A percentile compares a stretch with the other conserved stretches of the same genome.
Evolutionary conservation across 2,888 invertebrate species (phyloP).

Genomic region (Autographa gamma): DNA sequence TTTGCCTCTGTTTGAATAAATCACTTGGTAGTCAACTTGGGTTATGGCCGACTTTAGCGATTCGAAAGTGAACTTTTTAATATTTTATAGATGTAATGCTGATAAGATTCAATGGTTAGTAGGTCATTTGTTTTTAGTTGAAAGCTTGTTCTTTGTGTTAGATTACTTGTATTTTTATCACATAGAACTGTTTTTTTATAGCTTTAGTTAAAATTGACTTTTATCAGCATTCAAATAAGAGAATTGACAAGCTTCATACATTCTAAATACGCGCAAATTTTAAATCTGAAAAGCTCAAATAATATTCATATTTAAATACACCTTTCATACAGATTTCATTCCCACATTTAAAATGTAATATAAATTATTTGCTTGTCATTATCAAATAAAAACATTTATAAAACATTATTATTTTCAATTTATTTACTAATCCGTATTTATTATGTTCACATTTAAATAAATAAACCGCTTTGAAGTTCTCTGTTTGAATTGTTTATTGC

Average conservation of each 20-base stretch:
- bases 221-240: no score
- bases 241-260: neutral
- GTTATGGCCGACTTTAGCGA: constrained; percentile 61
- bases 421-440: constrained; percentile 2
- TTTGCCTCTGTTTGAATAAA: constrained; percentile 77
- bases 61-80: constrained; percentile 35
- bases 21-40: constrained; percentile 67
- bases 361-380: neutral
- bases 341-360: no score
- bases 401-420: neutral
- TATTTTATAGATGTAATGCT: constrained; percentile 28
- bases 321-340: neutral
- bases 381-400: neutral
- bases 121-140: neutral
- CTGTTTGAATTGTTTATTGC: constrained; percentile 13
- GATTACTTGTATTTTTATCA: neutral
- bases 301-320: neutral
- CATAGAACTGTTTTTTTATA: neutral
- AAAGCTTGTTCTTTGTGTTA: neutral
- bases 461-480: neutral
- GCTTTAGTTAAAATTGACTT: neutral
- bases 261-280: neutral
- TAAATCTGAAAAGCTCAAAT: neutral
- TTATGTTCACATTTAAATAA: constrained; percentile 3
- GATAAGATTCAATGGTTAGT: constrained; percentile 4